Evolutionary conservation across 1,140 invertebrate species (phyloP), one percentile per base, ranked within the genome.

Genomic region (Antheraea pernyi): DNA sequence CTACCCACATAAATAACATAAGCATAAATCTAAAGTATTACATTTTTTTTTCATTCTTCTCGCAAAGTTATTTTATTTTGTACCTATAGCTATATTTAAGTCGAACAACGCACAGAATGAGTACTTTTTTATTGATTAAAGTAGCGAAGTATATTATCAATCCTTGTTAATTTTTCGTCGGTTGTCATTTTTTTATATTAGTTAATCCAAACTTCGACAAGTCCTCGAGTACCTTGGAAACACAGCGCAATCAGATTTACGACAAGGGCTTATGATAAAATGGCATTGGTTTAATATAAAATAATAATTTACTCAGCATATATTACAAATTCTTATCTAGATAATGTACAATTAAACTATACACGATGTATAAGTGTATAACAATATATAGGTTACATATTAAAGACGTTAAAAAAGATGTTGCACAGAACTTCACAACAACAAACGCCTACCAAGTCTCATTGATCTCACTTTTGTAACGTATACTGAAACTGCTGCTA

Each of bases 381-480:
- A 42, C 39, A 42, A 42, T 42, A 42, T 42, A 11, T 42, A 42
- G 39, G 11, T 9, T n/a, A n/a, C 39, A 42, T 11, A 9, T 2
- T 53, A 16, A 0, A 53, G 16, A n/a, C 46, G 13, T 53, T 53
- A 0, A 7, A 53, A 16, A 13, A 16, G 0, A 53, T 53, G 16
- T 53, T 53, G 46, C 46, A 53, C 16, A n/a, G 0, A 53, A 53
- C 46, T 53, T 53, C 16, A 53, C 7, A 53, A 53, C 46, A 53
- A 53, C 46, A 53, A 53, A 62, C 78, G 80, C 53, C 72, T 76
- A 60, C 71, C 79, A 4, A 81, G 67, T 60, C 77, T 80, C 4
- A 84, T 76, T 61, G 78, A 79, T 78, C 77, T 83, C 5, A 89
- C 67, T 76, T 87, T 90, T 16, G 81, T 83, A 36, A 78, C 72